phyloP scores from a whole-genome alignment of 1,140 invertebrate species.

The Gryllus bimaculatus region DNA sequence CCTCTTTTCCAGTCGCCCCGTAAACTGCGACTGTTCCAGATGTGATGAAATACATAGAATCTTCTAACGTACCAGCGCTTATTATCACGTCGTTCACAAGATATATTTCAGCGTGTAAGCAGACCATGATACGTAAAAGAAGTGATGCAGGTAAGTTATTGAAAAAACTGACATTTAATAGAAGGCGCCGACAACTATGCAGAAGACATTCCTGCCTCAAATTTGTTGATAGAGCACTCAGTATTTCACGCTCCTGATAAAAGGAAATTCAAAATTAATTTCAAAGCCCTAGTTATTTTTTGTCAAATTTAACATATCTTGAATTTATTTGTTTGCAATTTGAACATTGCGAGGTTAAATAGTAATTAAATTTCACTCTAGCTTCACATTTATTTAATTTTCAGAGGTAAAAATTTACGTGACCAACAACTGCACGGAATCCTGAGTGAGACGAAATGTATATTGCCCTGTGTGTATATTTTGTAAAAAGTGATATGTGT shows the following conservation, averaged over 20 bases:
- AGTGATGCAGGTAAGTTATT: background rate
- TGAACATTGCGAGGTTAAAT: too few relatives aligned
- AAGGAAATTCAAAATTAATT: too few relatives aligned
- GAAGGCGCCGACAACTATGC: background rate
- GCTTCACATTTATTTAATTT: too few relatives aligned
- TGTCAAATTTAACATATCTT: too few relatives aligned
- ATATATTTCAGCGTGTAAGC: background rate
- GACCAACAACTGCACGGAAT: too few relatives aligned
- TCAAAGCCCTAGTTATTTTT: too few relatives aligned
- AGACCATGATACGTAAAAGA: background rate
- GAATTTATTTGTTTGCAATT: too few relatives aligned
- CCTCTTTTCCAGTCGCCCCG: background rate
- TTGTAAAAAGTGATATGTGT: too few relatives aligned
- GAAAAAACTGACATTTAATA: background rate
- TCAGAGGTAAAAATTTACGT: too few relatives aligned
- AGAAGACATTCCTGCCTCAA: background rate
- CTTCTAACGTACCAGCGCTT: background rate
- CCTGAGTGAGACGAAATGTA: too few relatives aligned
- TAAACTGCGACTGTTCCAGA: background rate
- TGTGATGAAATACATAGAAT: background rate
- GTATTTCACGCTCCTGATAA: background rate
- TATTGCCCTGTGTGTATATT: too few relatives aligned
- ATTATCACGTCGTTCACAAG: constrained; percentile 21
- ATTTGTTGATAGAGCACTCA: background rate
- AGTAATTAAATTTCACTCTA: too few relatives aligned